These are phyloP conservation scores for Diabrotica undecimpunctata DNA, from an alignment of 1,140 invertebrate genomes.

Conservation along the genomic window DNA sequence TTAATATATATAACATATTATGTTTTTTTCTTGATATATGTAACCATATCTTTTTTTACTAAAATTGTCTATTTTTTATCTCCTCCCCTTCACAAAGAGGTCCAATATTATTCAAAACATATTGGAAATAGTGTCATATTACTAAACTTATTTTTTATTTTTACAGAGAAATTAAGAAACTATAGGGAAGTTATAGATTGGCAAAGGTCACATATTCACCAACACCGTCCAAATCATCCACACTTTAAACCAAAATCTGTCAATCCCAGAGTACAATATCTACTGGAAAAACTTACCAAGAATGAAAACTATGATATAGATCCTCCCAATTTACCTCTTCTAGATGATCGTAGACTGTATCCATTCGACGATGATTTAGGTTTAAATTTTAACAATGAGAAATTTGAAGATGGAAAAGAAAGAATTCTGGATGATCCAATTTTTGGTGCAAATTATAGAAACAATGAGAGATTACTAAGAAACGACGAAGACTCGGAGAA, in stretches of 20 bases:
- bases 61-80: too few species aligned
- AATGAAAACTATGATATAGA: slow-evolving; percentile 1
- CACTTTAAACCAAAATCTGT: neutral
- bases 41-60: too few species aligned
- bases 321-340: neutral
- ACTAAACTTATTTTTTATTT: too few species aligned
- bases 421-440: neutral
- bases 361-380: slow-evolving; percentile 33
- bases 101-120: too few species aligned
- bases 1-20: too few species aligned
- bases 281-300: neutral
- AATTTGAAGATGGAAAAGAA: slow-evolving; percentile 1
- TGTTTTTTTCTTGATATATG: too few species aligned
- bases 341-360: slow-evolving; percentile 34
- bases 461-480: neutral
- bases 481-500: neutral
- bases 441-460: slow-evolving; percentile 7
- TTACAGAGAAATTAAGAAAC: neutral
- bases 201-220: neutral
- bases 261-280: neutral
- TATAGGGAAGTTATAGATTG: slow-evolving; percentile 6
- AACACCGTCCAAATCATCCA: neutral
- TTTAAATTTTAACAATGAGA: slow-evolving; percentile 28
- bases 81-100: too few species aligned
- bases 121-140: too few species aligned